Evolutionary conservation across 2,888 invertebrate species (phyloP), one percentile per base, ranked within the genome.

Genomic region (Parnassius mnemosyne): DNA sequence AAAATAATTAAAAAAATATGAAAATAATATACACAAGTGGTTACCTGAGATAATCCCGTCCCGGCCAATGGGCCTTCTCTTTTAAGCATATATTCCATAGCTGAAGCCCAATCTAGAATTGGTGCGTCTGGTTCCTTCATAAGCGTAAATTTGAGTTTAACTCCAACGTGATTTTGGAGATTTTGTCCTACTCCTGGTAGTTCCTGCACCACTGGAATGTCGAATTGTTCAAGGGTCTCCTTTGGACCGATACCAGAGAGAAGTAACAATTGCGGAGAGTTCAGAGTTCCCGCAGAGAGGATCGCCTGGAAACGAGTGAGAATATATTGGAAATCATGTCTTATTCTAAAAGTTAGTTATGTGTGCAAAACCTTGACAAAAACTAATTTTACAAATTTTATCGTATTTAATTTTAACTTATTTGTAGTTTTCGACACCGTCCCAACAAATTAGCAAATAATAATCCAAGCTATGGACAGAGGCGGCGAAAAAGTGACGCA

Each of bases 181-280:
- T 95, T 95, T 72, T 93, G 92, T 0, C 95, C 95, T 0, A 95
- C 95, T 0, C 95, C 95, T 0, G 94, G 94, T 20, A 95, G 80
- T 66, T 95, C 92, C 65, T 93, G 92, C 41, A 94, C 85, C 10
- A 93, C 89, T 7, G 92, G 92, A 42, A 95, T 93, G 60, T 93
- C 93, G 63, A 93, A 92, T 61, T 89, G 87, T 53, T 92, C 81
- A 2, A 95, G 80, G 53, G 93, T 93, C 9, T 92, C 88, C 70
- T 89, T 92, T 0, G 95, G 94, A 0, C 95, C 95, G 9, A 95
- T 90, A 10, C 95, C 95, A 0, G 95, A 95, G 3, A 94, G 89
- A 3, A 95, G 75, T 3, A 95, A 87, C 11, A 95, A 82, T 81
- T 95, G 94, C 0, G 95, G 95, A 0, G 94, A 93, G 79, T 94